phyloP scores from a whole-genome alignment of 2,113 vertebrate genomes.

The Polypterus senegalus region DNA sequence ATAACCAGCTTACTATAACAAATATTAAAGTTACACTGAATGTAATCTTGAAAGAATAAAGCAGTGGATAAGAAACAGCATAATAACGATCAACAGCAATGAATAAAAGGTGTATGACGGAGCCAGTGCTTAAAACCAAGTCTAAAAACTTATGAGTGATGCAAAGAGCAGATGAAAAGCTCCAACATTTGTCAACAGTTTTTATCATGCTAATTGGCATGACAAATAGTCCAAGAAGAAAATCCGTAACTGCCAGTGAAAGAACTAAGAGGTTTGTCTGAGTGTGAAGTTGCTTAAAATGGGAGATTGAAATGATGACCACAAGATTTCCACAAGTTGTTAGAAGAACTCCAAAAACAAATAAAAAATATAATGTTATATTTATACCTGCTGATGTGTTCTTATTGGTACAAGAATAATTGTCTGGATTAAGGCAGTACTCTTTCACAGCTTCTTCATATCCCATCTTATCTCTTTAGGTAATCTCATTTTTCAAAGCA shows the following conservation, averaged over 20 bases:
- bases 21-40: neutral
- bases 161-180: slow-evolving; percentile 2
- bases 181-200: slow-evolving; percentile 6
- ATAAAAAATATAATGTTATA: slow-evolving; percentile 5
- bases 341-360: slow-evolving; percentile 1
- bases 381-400: neutral
- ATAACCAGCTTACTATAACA: neutral
- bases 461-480: too few species aligned
- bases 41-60: slow-evolving; percentile 7
- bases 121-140: slow-evolving; percentile 1
- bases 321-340: slow-evolving; percentile 6
- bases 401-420: neutral
- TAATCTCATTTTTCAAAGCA: too few species aligned
- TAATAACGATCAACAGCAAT: slow-evolving; percentile 7
- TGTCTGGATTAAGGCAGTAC: neutral
- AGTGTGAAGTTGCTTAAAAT: slow-evolving; percentile 12
- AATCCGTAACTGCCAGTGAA: slow-evolving; percentile 7
- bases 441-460: neutral
- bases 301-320: slow-evolving; percentile 10
- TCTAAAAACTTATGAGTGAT: neutral
- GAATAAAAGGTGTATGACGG: slow-evolving; percentile 1
- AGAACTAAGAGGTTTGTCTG: slow-evolving; percentile 9
- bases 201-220: slow-evolving; percentile 2
- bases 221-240: slow-evolving; percentile 4
- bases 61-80: slow-evolving; percentile 8